A percentile compares a stretch with the other conserved stretches of the same genome.
These are phyloP conservation scores for Gymnosoma rotundatum DNA, from an alignment of 2,888 invertebrate genomes.

Conservation along the genomic window DNA sequence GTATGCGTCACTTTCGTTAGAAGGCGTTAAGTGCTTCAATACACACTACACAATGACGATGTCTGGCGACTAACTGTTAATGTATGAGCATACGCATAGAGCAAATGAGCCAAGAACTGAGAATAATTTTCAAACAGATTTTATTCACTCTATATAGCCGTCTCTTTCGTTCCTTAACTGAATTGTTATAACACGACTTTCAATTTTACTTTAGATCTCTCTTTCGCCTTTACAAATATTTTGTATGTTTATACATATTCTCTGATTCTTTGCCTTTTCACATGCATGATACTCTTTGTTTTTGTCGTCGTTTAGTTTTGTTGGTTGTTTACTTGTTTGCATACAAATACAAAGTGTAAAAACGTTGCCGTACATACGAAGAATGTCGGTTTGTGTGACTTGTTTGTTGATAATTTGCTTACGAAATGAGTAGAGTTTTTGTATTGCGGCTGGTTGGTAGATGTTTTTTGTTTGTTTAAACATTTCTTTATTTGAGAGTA, in stretches of 20 bases:
- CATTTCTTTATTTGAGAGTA: neutral
- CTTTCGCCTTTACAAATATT: slow-evolving; percentile 21
- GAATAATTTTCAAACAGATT: slow-evolving; percentile 2
- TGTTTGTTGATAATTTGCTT: neutral
- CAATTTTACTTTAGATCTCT: neutral
- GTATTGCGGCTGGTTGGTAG: slow-evolving; percentile 10
- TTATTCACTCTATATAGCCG: neutral
- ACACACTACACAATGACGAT: slow-evolving; percentile 42
- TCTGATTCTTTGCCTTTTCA: neutral
- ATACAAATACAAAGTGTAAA: slow-evolving; percentile 22
- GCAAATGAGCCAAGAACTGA: slow-evolving; percentile 30
- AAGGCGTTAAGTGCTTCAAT: slow-evolving; percentile 8
- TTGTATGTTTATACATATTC: slow-evolving; percentile 60
- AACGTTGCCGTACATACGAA: neutral
- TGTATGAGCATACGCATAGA: slow-evolving; percentile 64
- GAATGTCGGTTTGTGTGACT: slow-evolving; percentile 28
- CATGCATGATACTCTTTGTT: neutral
- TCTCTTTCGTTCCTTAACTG: slow-evolving; percentile 13
- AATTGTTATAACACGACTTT: neutral
- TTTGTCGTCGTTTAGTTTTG: slow-evolving; percentile 30
- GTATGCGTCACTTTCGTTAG: slow-evolving; percentile 33
- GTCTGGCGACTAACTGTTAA: slow-evolving; percentile 64
- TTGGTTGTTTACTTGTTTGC: slow-evolving; percentile 20
- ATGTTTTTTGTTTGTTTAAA: slow-evolving; percentile 24
- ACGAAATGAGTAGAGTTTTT: slow-evolving; percentile 18